These are phyloP conservation scores for Drosophila parvula DNA, from an alignment of 1,140 invertebrate species.

Conservation along the genomic window DNA sequence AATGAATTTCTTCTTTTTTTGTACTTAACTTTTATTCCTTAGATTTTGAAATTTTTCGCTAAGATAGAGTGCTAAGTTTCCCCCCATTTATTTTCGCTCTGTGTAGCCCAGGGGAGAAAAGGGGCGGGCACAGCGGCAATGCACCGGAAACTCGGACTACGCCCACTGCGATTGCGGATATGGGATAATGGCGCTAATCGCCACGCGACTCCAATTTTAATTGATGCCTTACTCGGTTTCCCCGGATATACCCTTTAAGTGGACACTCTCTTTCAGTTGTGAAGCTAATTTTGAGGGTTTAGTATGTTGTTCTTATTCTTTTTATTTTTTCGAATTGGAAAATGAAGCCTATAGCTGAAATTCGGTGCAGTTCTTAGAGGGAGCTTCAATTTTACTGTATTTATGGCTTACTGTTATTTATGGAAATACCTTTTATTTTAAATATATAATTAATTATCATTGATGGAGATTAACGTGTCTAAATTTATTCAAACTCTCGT, in stretches of 20 bases:
- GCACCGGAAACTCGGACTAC: constrained; percentile 51
- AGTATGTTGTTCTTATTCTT: too few relatives aligned
- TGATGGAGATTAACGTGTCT: neutral
- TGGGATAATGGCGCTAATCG: constrained; percentile 70
- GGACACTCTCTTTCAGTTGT: neutral
- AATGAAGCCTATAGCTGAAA: too few relatives aligned
- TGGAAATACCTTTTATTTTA: neutral
- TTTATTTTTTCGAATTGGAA: neutral
- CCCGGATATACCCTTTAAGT: neutral
- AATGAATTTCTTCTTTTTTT: too few relatives aligned
- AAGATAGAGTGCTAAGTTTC: too few relatives aligned
- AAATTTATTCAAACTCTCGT: neutral
- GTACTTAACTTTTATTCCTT: too few relatives aligned
- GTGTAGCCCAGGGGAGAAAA: constrained; percentile 1
- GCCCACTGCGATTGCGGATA: constrained; percentile 49
- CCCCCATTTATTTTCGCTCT: neutral
- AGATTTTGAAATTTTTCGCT: too few relatives aligned
- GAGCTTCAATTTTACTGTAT: neutral
- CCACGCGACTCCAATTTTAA: constrained; percentile 73
- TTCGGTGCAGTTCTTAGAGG: too few relatives aligned
- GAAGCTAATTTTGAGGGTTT: neutral
- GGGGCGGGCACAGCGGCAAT: neutral
- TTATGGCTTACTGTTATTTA: too few relatives aligned
- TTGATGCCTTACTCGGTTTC: constrained; percentile 34
- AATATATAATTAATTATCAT: neutral